Evolutionary conservation across 2,888 invertebrate genomes (phyloP), one percentile per base, ranked within the genome.

Genomic region (Trissonchulus latispiculum): DNA sequence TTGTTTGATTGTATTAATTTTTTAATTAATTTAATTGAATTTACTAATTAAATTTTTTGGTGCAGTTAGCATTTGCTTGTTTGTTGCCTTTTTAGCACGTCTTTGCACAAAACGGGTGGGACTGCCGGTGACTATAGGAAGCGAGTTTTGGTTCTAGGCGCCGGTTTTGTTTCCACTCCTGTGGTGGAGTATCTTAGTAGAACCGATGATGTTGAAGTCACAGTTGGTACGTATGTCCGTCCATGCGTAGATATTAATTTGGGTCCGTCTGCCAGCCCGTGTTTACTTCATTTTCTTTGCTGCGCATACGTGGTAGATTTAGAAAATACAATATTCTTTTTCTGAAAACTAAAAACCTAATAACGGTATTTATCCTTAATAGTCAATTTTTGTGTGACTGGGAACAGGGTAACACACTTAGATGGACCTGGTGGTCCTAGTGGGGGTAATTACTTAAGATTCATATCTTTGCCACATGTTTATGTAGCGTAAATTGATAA

Each of bases 151-250:
- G 90, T 99, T 1, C 86, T 99, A 18, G 99, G 99, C 0, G 95
- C 97, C 59, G 99, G 99, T 0, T 90, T 92, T 81, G 97, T 99
- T 0, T 90, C 94, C 0, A 90, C 91, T 0, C 99, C 99, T 0
- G 87, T 96, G 0, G 91, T 99, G 0, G 96, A 99, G 83, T 99
- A 96, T 85, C 86, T 99, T 36, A 88, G 91, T 73, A 87, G 92
- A 71, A 91, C 94, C 80, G 73, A 76, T n/a, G 89, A 90, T 76
- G 86, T 94, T 32, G 88, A 89, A n/a, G 89, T 96, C 36, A 91
- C 91, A 3, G 88, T 96, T 36, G 64, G 64, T 64, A 1, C 92
- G 92, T 88, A 83, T 79, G 84, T 76, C 29, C 66, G 36, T 69
- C 37, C 8, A 31, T n/a, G 64, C n/a, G 8, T 8, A 64, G 8